Evolutionary conservation across 2,113 vertebrate genomes (phyloP).

Genomic region (Bungarus multicinctus): DNA sequence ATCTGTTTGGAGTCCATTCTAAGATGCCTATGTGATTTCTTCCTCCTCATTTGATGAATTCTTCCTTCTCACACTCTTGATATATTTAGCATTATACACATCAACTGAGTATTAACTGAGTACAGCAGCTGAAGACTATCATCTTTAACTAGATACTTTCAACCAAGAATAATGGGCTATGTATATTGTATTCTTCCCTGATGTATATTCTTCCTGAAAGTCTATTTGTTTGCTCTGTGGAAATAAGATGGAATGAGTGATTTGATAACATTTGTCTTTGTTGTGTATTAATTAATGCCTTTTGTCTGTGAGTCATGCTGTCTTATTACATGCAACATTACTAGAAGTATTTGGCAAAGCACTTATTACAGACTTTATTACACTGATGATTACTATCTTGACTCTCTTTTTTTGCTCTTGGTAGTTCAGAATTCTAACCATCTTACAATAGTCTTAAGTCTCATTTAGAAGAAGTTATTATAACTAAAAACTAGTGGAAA

Average conservation of each 20-base stretch:
- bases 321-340: not conserved
- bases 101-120: not conserved
- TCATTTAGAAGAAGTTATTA: not conserved
- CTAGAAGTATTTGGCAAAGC: not conserved
- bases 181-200: not conserved
- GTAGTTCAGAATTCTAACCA: not conserved
- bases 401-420: not conserved
- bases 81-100: not conserved
- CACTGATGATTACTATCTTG: not conserved
- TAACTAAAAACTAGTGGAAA: not conserved
- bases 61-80: not conserved
- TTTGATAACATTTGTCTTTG: not conserved
- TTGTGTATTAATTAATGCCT: not conserved
- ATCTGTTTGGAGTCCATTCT: not conserved
- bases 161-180: not conserved
- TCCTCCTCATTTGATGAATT: not conserved
- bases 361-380: not conserved
- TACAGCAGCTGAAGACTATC: not conserved
- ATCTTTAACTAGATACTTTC: not conserved
- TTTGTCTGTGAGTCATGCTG: not conserved
- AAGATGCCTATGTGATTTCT: not conserved
- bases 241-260: not conserved
- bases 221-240: not conserved
- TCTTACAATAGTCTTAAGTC: not conserved
- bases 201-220: not conserved